Percentiles rank a stretch among this genome's conserved stretches.
These are phyloP conservation scores for Schizothorax lantsangensis DNA, from an alignment of 2,797 vertebrate species.

Conservation along the genomic window DNA sequence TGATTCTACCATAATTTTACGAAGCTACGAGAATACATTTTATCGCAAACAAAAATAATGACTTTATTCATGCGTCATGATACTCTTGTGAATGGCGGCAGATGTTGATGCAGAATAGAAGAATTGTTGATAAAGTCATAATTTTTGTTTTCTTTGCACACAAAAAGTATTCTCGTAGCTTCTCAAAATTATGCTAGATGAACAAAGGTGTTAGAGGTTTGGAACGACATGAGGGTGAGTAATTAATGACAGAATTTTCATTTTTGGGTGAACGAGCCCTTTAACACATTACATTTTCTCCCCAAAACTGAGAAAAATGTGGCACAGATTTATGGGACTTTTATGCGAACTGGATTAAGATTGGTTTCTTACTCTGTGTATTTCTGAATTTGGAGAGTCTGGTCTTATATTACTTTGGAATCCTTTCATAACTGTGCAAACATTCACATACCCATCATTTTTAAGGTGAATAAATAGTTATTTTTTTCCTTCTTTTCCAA, in stretches of 20 bases:
- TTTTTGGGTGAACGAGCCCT: background rate
- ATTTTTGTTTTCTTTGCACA: background rate
- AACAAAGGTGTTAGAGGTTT: background rate
- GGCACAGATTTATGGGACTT: background rate
- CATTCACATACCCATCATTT: background rate
- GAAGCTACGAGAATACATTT: background rate
- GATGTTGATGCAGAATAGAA: too few relatives aligned
- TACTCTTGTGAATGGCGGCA: too few relatives aligned
- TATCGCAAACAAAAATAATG: background rate
- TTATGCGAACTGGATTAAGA: slow-evolving; percentile 14
- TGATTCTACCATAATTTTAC: too few relatives aligned
- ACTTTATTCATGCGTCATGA: background rate
- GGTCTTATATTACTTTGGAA: background rate
- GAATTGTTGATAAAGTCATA: background rate
- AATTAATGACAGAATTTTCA: background rate
- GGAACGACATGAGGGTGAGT: background rate
- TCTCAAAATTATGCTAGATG: background rate
- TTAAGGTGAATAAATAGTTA: background rate
- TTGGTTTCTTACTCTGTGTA: background rate
- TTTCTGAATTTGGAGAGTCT: background rate
- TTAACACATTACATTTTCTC: background rate
- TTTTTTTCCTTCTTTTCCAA: background rate
- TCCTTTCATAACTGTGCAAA: slow-evolving; percentile 24
- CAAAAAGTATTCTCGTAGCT: background rate
- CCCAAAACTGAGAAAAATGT: background rate